Base-by-base conservation (phyloP, 2,113 vertebrate species). In the Helogale parvula region DNA sequence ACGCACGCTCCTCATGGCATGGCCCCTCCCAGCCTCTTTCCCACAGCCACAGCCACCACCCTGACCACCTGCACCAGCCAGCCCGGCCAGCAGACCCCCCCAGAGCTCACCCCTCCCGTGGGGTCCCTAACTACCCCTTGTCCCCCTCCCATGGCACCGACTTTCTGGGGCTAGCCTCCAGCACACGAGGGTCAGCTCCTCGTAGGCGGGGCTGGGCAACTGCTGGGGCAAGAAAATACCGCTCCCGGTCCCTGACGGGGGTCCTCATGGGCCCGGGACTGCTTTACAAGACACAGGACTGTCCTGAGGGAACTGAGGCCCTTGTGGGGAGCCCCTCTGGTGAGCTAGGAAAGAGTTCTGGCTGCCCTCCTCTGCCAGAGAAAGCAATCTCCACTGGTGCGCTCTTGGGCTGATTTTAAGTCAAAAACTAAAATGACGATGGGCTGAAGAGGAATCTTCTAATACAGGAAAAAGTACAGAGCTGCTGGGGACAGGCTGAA, bases 1-100 rank as follows among this genome's bases (percentile, higher is more conserved):
- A 0, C 17, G n/a, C 72, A 77, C 0, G 1, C 60, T n/a, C 8
- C 63, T 35, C 2, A 3, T 31, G 27, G 35, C 38, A 38, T 69
- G 68, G 69, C 87, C 35, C 35, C 57, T 31, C 2, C 1, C 19
- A 23, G 57, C 38, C 69, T 82, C 77, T 31, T 41, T 76, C 63
- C 45, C 29, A 29, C 10, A 54, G 68, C 21, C 3, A 68, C n/a
- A 27, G 68, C 87, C 27, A 21, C 19, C 25, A 3, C 27, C 47
- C 45, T 23, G 65, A 72, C 69, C 4, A 5, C 47, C 31, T 7
- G 7, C 2, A 16, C 69, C 17, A 0, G 35, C 85, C 50, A 60
- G 77, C 35, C 31, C 0, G 0, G 69, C 63, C 9, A 5, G 35
- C 60, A 41, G 69, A 14, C 50, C 50, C 17, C 12, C 12, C 25